Conservation (phyloP, 2,797 vertebrate genomes). For the Atherinosoma microstoma region DNA sequence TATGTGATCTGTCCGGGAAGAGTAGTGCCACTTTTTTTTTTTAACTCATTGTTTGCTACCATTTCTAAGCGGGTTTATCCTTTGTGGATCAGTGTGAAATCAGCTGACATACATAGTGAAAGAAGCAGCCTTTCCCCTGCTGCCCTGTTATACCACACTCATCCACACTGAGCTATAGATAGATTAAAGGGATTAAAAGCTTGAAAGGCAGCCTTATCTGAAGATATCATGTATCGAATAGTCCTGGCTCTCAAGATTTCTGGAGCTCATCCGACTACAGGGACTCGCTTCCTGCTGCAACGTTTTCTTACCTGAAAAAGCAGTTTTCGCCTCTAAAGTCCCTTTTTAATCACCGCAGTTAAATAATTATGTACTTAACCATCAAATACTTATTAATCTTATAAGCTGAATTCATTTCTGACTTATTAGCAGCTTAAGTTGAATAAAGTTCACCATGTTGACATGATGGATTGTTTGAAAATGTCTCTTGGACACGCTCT, state of each 20-base stretch:
- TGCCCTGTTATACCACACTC: conserved; percentile 32
- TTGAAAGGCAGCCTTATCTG: conserved; percentile 44
- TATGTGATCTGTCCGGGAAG: conserved; percentile 5
- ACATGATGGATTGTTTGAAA: neutral
- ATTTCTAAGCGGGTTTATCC: conserved; percentile 40
- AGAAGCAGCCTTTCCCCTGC: conserved; percentile 4
- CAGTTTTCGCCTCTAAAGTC: neutral
- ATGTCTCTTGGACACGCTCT: neutral
- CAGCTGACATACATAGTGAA: conserved; percentile 39
- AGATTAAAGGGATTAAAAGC: conserved; percentile 64
- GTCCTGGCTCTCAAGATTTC: conserved; percentile 23
- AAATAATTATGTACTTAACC: no score
- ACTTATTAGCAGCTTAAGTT: no score
- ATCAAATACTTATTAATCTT: no score
- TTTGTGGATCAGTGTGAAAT: conserved; percentile 30
- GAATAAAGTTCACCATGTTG: no score
- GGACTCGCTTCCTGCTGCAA: neutral
- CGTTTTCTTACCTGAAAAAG: conserved; percentile 1
- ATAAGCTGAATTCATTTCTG: no score
- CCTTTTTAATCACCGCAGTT: no score
- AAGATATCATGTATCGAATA: conserved; percentile 46
- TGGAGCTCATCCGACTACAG: conserved; percentile 17
- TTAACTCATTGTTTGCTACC: neutral
- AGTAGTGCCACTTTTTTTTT: conserved; percentile 25
- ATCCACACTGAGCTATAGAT: conserved; percentile 40